phyloP scores from a whole-genome alignment of 53 echinoderm and acorn worm species.

The Holothuria scabra region DNA sequence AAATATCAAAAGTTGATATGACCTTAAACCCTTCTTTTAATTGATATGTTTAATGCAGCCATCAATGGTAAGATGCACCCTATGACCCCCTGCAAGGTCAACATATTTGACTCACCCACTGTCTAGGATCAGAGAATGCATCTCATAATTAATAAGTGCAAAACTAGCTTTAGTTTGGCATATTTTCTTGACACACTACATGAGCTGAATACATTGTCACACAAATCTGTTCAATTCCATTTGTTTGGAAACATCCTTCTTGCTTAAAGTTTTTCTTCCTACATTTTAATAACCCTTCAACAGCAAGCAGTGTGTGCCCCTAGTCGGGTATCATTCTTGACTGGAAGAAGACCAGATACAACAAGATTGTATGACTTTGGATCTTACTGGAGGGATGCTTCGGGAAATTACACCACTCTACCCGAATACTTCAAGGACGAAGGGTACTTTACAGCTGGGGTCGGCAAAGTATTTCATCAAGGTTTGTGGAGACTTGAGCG shows the following conservation, averaged over 20 bases:
- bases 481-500: constrained; percentile 59
- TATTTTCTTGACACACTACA: too few species aligned
- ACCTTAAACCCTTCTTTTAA: too few species aligned
- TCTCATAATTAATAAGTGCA: too few species aligned
- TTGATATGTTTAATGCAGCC: too few species aligned
- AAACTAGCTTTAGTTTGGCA: too few species aligned
- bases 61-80: too few species aligned
- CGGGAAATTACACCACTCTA: constrained; percentile 91
- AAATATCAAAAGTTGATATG: too few species aligned
- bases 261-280: neutral
- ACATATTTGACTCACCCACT: too few species aligned
- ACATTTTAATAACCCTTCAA: neutral
- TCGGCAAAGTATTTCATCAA: constrained; percentile 90
- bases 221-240: too few species aligned
- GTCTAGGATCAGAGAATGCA: too few species aligned
- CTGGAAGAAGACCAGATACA: constrained; percentile 91
- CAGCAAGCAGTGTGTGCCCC: constrained; percentile 97
- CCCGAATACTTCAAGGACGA: constrained; percentile 91
- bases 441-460: constrained; percentile 84
- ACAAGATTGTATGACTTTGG: constrained; percentile 81
- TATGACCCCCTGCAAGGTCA: too few species aligned
- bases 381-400: constrained; percentile 78
- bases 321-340: constrained; percentile 88
- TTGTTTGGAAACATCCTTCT: neutral
- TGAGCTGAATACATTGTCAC: too few species aligned